phyloP scores from a whole-genome alignment of 2,888 invertebrate genomes.

The Branchinecta sandiegonensis region DNA sequence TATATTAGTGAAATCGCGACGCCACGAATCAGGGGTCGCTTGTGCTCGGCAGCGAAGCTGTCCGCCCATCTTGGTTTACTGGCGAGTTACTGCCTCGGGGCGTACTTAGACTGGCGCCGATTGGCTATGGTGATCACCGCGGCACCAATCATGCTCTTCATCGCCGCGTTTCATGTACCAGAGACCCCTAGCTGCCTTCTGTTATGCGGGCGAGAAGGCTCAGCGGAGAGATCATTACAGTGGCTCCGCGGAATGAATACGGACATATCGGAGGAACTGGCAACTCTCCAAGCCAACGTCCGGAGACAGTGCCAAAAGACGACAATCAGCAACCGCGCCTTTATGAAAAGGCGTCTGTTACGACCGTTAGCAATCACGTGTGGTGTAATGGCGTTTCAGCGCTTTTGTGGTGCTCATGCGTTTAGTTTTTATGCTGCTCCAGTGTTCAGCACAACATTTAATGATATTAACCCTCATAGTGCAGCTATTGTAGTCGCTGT shows the following conservation, averaged over 20 bases:
- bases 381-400: slow-evolving; percentile 75
- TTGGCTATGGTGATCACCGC: slow-evolving; percentile 64
- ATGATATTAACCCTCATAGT: slow-evolving; percentile 62
- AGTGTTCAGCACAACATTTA: slow-evolving; percentile 69
- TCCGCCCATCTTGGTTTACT: slow-evolving; percentile 71
- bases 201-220: slow-evolving; percentile 57
- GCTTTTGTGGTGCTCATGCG: slow-evolving; percentile 62
- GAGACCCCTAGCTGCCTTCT: slow-evolving; percentile 77
- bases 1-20: slow-evolving; percentile 84
- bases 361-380: slow-evolving; percentile 67
- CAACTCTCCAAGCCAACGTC: slow-evolving; percentile 53
- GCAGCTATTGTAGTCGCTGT: slow-evolving; percentile 72
- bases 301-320: slow-evolving; percentile 32
- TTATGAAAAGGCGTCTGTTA: slow-evolving; percentile 35
- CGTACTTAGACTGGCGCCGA: slow-evolving; percentile 68
- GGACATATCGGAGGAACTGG: slow-evolving; percentile 58
- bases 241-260: slow-evolving; percentile 69
- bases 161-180: slow-evolving; percentile 59
- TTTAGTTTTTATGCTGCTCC: slow-evolving; percentile 73
- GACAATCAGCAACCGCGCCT: slow-evolving; percentile 28
- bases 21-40: slow-evolving; percentile 66
- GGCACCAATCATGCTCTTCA: slow-evolving; percentile 57
- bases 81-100: slow-evolving; percentile 65
- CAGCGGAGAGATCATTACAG: slow-evolving; percentile 52
- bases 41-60: slow-evolving; percentile 72